Evolutionary conservation across 2,888 invertebrate genomes (phyloP).

Genomic region (Mechanitis messenoides): DNA sequence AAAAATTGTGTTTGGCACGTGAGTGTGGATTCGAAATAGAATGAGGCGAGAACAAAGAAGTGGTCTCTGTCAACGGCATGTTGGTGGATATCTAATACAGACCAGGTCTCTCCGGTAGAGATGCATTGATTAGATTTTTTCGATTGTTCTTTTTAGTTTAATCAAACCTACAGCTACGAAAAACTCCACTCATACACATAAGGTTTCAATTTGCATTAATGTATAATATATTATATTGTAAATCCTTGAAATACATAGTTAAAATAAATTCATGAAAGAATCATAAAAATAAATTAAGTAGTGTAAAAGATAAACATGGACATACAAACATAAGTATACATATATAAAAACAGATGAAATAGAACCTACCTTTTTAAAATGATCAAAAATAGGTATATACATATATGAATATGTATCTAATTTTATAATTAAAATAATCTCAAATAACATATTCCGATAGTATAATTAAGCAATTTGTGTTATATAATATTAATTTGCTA

Average conservation of each 20-base stretch:
- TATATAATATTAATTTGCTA: conserved; percentile 28
- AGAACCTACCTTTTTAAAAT: no score
- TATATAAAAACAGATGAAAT: no score
- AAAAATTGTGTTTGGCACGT: conserved; percentile 10
- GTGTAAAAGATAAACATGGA: no score
- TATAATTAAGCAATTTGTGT: conserved; percentile 20
- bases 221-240: no score
- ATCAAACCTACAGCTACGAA: neutral
- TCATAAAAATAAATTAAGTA: no score
- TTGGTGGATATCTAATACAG: conserved; percentile 63
- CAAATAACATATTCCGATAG: conserved; percentile 17
- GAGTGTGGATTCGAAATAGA: conserved; percentile 45
- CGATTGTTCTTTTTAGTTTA: neutral
- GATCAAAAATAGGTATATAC: no score
- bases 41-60: conserved; percentile 59
- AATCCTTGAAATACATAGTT: no score
- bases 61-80: conserved; percentile 65
- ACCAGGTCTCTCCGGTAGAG: conserved; percentile 34
- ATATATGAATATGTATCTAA: neutral
- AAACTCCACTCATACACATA: no score
- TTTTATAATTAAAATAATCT: conserved; percentile 15
- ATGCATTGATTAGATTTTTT: conserved; percentile 8
- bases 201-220: no score
- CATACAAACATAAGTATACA: no score
- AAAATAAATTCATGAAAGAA: neutral